Base-by-base conservation (phyloP, 2,113 vertebrate species). In the Hucho hucho region DNA sequence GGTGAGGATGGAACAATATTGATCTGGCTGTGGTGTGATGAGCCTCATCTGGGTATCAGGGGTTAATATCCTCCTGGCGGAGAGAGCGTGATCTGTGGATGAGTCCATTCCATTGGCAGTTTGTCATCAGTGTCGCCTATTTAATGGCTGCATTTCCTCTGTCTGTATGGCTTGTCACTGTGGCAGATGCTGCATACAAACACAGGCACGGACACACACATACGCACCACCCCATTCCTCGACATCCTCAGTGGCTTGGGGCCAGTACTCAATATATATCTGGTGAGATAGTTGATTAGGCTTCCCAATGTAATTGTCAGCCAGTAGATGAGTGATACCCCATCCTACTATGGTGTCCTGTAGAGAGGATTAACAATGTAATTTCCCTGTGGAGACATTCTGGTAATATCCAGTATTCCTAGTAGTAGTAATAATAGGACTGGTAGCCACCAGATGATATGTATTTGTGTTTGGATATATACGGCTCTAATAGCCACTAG, bases 321-420 rank as follows among this genome's bases (percentile, higher is more conserved):
- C 25, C 32, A 74, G 82, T 84, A 74, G 59, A 73, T 58, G 77
- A 76, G 70, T 72, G 32, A 77, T 43, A 53, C 49, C 16, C 14
- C 12, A 53, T 53, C 13, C 49, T 18, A 53, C 37, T 43, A 18
- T 53, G 16, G 16, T 53, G 49, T 14, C 49, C 49, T 14, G 12
- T 53, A 53, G 13, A 53, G 49, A 53, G 4, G 3, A 53, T 4
- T 16, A 18, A 53, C 49, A 14, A 53, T 53, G 53, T 72, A 1
- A 24, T 70, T 61, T 66, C 22, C 70, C 46, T 12, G 43, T 64
- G 29, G 70, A 22, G 11, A 68, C 58, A 18, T 6, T 3, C 24
- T 29, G 64, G 29, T 67, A 16, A 61, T 61, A 61, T 61, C 6
- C 16, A 61, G n/a, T 61, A 18, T 5, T 14, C 49, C 49, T 53